phyloP scores from a whole-genome alignment of 1,140 invertebrate species.

The Diprion similis region DNA sequence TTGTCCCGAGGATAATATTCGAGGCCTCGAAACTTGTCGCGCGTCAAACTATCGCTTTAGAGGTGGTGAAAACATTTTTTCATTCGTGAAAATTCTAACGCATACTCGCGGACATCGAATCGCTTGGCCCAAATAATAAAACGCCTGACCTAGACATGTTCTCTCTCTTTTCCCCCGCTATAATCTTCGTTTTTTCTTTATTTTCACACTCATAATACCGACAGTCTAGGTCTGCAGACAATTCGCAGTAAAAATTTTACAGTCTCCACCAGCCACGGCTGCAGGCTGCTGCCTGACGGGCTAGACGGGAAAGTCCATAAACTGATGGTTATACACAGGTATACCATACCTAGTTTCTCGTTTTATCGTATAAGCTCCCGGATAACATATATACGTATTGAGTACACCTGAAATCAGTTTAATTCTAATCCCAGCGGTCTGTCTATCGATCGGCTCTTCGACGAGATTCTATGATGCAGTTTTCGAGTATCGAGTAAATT shows the following conservation, averaged over 20 bases:
- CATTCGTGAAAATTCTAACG: neutral
- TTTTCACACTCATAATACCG: constrained; percentile 51
- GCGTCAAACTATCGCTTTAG: no score
- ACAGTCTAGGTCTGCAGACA: constrained; percentile 56
- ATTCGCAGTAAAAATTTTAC: constrained; percentile 64
- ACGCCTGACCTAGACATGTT: neutral
- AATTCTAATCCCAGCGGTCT: no score
- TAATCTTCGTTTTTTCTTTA: constrained; percentile 40
- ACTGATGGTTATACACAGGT: neutral
- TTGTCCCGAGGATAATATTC: neutral
- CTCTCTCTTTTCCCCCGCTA: constrained; percentile 27
- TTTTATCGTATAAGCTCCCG: no score
- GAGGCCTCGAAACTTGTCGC: no score
- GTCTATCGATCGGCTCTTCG: no score
- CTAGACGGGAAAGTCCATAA: constrained; percentile 5
- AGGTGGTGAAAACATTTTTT: neutral
- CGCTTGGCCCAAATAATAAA: no score
- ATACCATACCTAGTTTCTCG: no score
- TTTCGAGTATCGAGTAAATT: no score
- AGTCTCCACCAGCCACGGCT: constrained; percentile 34
- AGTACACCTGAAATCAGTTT: no score
- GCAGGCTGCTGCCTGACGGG: neutral
- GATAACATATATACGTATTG: no score
- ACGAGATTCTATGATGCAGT: no score
- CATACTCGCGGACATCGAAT: no score